A percentile compares a stretch with the other conserved stretches of the same genome.
Conservation (phyloP, 2,888 invertebrate species). For the Neoscelio sp. region DNA sequence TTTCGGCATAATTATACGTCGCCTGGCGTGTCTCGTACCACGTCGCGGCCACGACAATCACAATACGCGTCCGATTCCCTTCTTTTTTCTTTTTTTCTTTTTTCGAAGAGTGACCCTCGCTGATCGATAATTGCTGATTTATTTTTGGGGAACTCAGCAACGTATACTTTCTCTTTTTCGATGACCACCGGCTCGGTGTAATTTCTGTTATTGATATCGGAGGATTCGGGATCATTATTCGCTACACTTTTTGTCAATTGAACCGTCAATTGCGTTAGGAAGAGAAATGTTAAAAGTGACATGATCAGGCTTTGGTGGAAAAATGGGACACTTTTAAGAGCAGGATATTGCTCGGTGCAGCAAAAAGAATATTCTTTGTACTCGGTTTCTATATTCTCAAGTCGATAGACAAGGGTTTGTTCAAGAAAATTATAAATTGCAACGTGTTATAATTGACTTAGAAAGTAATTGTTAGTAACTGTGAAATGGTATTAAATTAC, state of each 20-base stretch:
- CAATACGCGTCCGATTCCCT: constrained; percentile 73
- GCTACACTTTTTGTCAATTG: constrained; percentile 40
- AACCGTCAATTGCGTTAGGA: neutral
- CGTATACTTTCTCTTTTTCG: constrained; percentile 62
- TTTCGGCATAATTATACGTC: constrained; percentile 82
- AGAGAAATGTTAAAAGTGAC: too few relatives aligned
- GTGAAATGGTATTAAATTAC: too few relatives aligned
- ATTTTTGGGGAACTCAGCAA: constrained; percentile 57
- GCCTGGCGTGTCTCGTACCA: constrained; percentile 70
- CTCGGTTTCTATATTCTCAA: too few relatives aligned
- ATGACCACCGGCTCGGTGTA: constrained; percentile 31
- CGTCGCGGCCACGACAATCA: constrained; percentile 73
- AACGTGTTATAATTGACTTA: too few relatives aligned
- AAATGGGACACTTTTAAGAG: too few relatives aligned
- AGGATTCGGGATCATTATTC: constrained; percentile 16
- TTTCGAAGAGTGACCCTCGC: constrained; percentile 53
- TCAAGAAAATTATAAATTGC: too few relatives aligned
- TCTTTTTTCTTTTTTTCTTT: too few relatives aligned
- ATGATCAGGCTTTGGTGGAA: too few relatives aligned
- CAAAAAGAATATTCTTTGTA: too few relatives aligned
- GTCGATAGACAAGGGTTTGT: too few relatives aligned
- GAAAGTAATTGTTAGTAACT: too few relatives aligned
- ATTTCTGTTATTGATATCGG: constrained; percentile 59
- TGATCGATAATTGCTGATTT: constrained; percentile 64
- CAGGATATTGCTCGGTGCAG: too few relatives aligned